These are phyloP conservation scores for Caenorhabditis becei DNA, from an alignment of 2,888 invertebrate genomes.

Conservation along the genomic window DNA sequence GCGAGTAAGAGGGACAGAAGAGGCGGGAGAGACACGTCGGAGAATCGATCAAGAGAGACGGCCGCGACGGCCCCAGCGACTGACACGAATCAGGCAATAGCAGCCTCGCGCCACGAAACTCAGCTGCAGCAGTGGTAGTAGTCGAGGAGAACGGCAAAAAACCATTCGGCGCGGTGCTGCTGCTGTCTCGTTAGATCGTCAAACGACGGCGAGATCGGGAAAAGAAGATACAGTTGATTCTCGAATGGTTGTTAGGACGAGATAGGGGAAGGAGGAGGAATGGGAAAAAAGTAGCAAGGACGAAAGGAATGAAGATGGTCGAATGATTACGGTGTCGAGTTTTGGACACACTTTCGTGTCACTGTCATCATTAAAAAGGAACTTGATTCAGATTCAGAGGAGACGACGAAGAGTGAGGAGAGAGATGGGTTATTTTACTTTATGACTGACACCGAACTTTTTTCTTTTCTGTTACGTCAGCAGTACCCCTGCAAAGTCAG, in stretches of 20 bases:
- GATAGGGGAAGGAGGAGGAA: background rate
- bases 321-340: slow-evolving; percentile 35
- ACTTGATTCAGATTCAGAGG: background rate
- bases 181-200: slow-evolving; percentile 4
- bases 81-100: slow-evolving; percentile 48
- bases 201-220: background rate
- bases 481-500: no score
- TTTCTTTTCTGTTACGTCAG: no score
- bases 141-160: slow-evolving; percentile 32
- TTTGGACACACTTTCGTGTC: slow-evolving; percentile 2
- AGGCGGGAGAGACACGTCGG: slow-evolving; percentile 55
- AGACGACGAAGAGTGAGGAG: no score
- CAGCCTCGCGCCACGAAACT: background rate
- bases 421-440: no score
- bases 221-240: slow-evolving; percentile 20
- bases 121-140: background rate
- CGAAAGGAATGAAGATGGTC: slow-evolving; percentile 26
- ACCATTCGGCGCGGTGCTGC: background rate
- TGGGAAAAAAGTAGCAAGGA: slow-evolving; percentile 35
- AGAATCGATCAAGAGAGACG: slow-evolving; percentile 56
- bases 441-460: no score
- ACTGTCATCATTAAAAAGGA: background rate
- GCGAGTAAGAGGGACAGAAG: slow-evolving; percentile 32
- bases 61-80: slow-evolving; percentile 18
- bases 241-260: no score